Evolutionary conservation across 2,113 vertebrate genomes (phyloP).

Genomic region (Picathartes gymnocephalus): DNA sequence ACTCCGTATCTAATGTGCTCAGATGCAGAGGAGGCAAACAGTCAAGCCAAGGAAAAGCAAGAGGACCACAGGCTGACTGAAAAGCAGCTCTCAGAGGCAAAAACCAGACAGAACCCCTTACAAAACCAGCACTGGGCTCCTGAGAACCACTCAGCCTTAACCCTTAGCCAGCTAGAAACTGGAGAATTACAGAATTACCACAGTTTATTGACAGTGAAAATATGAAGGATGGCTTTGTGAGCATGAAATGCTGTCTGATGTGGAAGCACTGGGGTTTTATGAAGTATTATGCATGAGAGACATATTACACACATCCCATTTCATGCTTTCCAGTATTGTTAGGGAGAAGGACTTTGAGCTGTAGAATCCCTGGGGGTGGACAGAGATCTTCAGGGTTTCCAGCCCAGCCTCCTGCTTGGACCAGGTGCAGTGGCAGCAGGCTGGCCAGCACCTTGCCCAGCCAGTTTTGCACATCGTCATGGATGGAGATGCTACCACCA

Average conservation of each 20-base stretch:
- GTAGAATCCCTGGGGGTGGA: not conserved
- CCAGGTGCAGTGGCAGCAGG: not conserved
- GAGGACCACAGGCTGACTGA: not conserved
- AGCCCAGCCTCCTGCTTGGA: not conserved
- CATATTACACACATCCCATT: not conserved
- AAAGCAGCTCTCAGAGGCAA: not conserved
- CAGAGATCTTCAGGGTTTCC: not conserved
- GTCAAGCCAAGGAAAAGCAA: not conserved
- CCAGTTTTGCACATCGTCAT: not conserved
- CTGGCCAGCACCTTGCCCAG: not conserved
- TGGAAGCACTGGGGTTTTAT: rapidly evolving
- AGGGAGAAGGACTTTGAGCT: not conserved
- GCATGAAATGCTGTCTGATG: not conserved
- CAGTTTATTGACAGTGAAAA: not conserved
- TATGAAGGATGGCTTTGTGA: not conserved
- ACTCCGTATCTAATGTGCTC: slow-evolving; percentile 20
- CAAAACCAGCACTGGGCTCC: not conserved
- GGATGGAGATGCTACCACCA: not conserved
- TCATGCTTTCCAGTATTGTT: not conserved
- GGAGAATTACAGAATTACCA: not conserved
- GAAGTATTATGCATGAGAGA: not conserved
- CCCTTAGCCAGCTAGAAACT: not conserved
- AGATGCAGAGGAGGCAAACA: slow-evolving; percentile 22
- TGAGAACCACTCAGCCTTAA: not conserved
- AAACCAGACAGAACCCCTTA: not conserved